These are phyloP conservation scores for Trichomycterus rosablanca DNA, from an alignment of 2,113 vertebrate genomes.

Conservation along the genomic window DNA sequence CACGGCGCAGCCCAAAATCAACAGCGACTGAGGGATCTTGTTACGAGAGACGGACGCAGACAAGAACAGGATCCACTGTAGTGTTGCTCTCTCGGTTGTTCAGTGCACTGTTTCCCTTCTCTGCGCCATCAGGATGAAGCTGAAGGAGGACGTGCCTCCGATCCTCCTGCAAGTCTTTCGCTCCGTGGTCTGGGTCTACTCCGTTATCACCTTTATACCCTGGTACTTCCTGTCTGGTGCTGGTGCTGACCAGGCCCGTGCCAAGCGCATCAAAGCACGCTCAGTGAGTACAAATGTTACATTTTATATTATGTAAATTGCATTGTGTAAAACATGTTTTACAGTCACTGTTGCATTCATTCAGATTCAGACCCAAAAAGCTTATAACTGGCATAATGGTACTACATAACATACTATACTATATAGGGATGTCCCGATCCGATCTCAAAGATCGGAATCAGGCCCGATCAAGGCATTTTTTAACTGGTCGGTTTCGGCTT, in stretches of 20 bases:
- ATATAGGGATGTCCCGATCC: no score
- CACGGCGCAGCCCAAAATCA: no score
- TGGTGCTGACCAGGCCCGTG: conserved; percentile 67
- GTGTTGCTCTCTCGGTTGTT: not conserved
- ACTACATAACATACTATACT: no score
- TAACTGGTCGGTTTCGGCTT: no score
- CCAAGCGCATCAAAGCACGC: conserved; percentile 80
- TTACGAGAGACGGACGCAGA: not conserved
- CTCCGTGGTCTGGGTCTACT: conserved; percentile 83
- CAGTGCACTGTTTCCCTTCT: not conserved
- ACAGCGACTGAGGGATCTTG: not conserved
- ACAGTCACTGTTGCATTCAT: no score
- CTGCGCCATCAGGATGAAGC: conserved; percentile 74
- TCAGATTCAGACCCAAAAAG: no score
- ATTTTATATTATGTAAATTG: not conserved
- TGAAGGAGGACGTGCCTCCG: conserved; percentile 90
- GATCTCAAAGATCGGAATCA: no score
- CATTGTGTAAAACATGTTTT: no score
- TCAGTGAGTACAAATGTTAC: conserved; percentile 49
- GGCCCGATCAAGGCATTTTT: no score
- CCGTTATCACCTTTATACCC: conserved; percentile 85
- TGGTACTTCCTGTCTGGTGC: conserved; percentile 89
- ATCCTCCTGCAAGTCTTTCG: conserved; percentile 86
- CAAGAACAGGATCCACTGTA: not conserved
- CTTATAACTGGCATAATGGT: no score